Percentiles rank a stretch among this genome's conserved stretches.
Conservation (phyloP, 2,113 vertebrate genomes). For the Oceanodroma tethys region DNA sequence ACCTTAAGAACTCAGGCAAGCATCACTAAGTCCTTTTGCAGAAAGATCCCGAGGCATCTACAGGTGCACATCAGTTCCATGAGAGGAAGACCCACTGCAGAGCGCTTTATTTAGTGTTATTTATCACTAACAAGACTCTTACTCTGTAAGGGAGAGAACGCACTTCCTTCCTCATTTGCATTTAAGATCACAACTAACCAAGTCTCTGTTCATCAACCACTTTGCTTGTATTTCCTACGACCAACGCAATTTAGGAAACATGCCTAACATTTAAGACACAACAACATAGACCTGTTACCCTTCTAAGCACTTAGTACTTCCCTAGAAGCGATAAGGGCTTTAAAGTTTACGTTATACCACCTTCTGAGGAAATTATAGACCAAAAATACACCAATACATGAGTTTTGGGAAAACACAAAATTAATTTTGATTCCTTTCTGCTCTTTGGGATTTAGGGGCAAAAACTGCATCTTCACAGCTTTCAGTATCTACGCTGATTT, state of each 20-base stretch:
- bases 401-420: rapidly evolving
- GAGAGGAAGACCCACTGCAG: neutral
- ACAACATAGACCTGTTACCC: too few species aligned
- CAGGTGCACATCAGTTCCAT: rapidly evolving
- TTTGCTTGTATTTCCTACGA: neutral
- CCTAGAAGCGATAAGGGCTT: neutral
- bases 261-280: rapidly evolving
- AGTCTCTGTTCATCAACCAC: neutral
- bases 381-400: rapidly evolving
- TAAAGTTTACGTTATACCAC: rapidly evolving
- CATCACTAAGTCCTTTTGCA: neutral
- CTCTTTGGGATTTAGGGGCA: rapidly evolving
- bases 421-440: neutral
- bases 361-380: rapidly evolving
- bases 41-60: rapidly evolving
- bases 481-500: rapidly evolving
- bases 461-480: neutral
- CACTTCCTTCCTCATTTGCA: neutral
- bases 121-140: neutral
- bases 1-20: neutral
- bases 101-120: neutral
- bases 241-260: neutral
- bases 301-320: neutral
- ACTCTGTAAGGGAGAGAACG: neutral
- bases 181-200: neutral